Conservation (phyloP, 2,797 vertebrate genomes). For the Neostethus bicornis region DNA sequence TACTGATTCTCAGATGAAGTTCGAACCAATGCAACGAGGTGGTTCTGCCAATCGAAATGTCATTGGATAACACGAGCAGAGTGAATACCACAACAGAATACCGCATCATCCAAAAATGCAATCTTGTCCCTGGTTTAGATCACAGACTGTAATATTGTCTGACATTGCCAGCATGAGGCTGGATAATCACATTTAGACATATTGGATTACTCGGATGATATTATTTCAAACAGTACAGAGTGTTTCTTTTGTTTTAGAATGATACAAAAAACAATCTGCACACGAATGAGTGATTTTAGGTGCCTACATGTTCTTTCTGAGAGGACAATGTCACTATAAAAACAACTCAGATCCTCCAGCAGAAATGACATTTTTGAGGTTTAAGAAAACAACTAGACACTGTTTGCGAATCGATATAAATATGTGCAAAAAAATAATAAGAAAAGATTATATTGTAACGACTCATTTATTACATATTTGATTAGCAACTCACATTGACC, state of each 20-base stretch:
- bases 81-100: conserved; percentile 4
- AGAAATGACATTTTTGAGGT: too few relatives aligned
- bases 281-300: too few relatives aligned
- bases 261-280: neutral
- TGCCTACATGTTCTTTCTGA: too few relatives aligned
- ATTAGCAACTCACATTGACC: too few relatives aligned
- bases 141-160: conserved; percentile 19
- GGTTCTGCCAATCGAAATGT: neutral
- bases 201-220: conserved; percentile 25
- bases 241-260: too few relatives aligned
- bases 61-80: neutral
- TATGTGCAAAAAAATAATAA: too few relatives aligned
- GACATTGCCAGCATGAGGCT: conserved; percentile 10
- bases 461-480: too few relatives aligned
- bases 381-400: too few relatives aligned
- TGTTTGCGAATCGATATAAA: too few relatives aligned
- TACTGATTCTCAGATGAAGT: neutral
- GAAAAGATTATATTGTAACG: too few relatives aligned
- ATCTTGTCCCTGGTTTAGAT: conserved; percentile 16
- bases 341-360: too few relatives aligned
- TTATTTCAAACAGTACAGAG: conserved; percentile 9
- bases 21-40: neutral
- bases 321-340: too few relatives aligned
- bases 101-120: conserved; percentile 9
- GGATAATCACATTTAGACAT: conserved; percentile 21